A percentile compares a stretch with the other conserved stretches of the same genome.
Conservation (phyloP, 2,888 invertebrate species). For the Erebia ligea region DNA sequence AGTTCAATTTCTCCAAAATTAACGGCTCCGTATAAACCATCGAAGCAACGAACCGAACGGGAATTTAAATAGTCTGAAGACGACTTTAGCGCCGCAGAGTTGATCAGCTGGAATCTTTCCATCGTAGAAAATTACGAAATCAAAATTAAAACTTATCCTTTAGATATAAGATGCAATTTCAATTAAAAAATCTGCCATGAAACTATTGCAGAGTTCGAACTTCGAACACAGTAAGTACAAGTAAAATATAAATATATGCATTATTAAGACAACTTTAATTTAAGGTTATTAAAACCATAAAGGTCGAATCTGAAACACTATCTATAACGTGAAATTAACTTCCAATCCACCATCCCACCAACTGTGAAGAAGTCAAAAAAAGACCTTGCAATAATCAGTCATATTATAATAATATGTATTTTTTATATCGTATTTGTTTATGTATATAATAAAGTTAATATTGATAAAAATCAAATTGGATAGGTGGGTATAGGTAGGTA, state of each 20-base stretch:
- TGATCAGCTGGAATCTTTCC: slow-evolving; percentile 56
- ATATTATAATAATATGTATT: too few relatives aligned
- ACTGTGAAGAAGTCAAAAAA: too few relatives aligned
- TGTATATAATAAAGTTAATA: too few relatives aligned
- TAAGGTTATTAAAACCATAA: too few relatives aligned
- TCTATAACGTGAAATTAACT: too few relatives aligned
- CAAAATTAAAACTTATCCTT: slow-evolving; percentile 30
- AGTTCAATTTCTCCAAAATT: slow-evolving; percentile 78
- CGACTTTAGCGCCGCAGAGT: slow-evolving; percentile 65
- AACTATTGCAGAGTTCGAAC: neutral
- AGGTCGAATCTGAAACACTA: too few relatives aligned
- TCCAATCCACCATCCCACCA: too few relatives aligned
- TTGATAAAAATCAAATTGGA: neutral
- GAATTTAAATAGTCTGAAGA: slow-evolving; percentile 82
- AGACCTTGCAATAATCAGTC: too few relatives aligned
- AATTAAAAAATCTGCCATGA: neutral
- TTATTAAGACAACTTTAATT: neutral
- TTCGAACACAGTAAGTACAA: too few relatives aligned
- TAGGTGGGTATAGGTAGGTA: neutral
- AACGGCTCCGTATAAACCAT: slow-evolving; percentile 82
- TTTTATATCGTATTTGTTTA: too few relatives aligned
- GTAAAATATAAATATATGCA: neutral
- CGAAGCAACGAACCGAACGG: slow-evolving; percentile 81
- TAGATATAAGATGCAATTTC: slow-evolving; percentile 27
- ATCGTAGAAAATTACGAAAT: slow-evolving; percentile 37